These are phyloP conservation scores for Antheraea mylitta DNA, from an alignment of 1,140 invertebrate genomes.

Conservation along the genomic window DNA sequence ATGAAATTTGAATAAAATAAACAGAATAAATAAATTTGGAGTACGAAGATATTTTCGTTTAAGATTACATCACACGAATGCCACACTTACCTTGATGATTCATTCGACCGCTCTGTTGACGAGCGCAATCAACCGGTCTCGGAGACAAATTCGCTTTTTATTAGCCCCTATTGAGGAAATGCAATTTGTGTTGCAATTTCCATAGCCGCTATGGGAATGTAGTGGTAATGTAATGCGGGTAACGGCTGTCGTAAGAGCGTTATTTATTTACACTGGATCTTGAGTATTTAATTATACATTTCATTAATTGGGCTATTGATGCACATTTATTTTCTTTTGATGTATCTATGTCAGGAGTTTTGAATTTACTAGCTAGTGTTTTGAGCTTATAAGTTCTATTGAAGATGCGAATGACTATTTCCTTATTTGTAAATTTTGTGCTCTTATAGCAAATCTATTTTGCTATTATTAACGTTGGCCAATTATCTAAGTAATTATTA, in stretches of 20 bases:
- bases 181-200: slow-evolving; percentile 2
- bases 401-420: too few relatives aligned
- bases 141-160: background rate
- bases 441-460: too few relatives aligned
- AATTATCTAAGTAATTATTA: too few relatives aligned
- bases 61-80: slow-evolving; percentile 11
- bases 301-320: too few relatives aligned
- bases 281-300: too few relatives aligned
- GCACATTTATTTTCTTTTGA: too few relatives aligned
- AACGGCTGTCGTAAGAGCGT: background rate
- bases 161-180: background rate
- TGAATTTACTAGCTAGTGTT: too few relatives aligned
- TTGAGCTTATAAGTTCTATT: too few relatives aligned
- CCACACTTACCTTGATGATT: slow-evolving; percentile 14
- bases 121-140: background rate
- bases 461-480: too few relatives aligned
- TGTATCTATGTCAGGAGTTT: too few relatives aligned
- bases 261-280: background rate
- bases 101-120: background rate
- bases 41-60: background rate
- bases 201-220: background rate
- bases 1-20: too few relatives aligned
- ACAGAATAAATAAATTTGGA: background rate
- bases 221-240: background rate
- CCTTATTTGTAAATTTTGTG: too few relatives aligned